These are phyloP conservation scores for Drosophila robusta DNA, from an alignment of 2,888 invertebrate genomes.

Conservation along the genomic window DNA sequence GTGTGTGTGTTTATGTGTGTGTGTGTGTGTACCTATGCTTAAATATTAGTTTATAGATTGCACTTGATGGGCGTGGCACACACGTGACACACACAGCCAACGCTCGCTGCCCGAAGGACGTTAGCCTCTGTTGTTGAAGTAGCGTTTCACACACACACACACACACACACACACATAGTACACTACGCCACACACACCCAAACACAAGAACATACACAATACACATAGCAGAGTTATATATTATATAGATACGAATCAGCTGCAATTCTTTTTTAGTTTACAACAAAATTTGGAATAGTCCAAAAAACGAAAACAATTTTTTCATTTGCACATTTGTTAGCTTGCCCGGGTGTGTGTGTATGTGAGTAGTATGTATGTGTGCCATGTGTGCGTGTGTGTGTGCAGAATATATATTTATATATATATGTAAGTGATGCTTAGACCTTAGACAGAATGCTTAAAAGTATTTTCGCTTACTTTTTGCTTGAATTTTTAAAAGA, in stretches of 20 bases:
- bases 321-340: constrained; percentile 45
- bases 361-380: constrained; percentile 16
- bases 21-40: constrained; percentile 38
- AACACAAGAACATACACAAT: constrained; percentile 45
- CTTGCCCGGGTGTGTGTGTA: constrained; percentile 40
- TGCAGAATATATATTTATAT: constrained; percentile 31
- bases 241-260: constrained; percentile 26
- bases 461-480: constrained; percentile 62
- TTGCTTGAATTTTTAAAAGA: constrained; percentile 22
- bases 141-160: constrained; percentile 18
- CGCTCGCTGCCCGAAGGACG: constrained; percentile 51
- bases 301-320: constrained; percentile 16
- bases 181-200: constrained; percentile 30
- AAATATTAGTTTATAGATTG: constrained; percentile 69
- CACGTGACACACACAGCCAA: constrained; percentile 21
- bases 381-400: constrained; percentile 1
- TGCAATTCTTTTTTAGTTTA: constrained; percentile 45
- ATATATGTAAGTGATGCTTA: constrained; percentile 56
- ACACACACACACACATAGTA: constrained; percentile 18
- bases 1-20: constrained; percentile 13
- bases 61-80: constrained; percentile 60
- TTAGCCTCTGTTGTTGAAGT: constrained; percentile 80
- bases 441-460: constrained; percentile 75
- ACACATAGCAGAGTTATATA: constrained; percentile 45
- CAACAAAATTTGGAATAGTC: constrained; percentile 19